phyloP scores from a whole-genome alignment of 2,888 invertebrate species.

The Hetaerina titia region DNA sequence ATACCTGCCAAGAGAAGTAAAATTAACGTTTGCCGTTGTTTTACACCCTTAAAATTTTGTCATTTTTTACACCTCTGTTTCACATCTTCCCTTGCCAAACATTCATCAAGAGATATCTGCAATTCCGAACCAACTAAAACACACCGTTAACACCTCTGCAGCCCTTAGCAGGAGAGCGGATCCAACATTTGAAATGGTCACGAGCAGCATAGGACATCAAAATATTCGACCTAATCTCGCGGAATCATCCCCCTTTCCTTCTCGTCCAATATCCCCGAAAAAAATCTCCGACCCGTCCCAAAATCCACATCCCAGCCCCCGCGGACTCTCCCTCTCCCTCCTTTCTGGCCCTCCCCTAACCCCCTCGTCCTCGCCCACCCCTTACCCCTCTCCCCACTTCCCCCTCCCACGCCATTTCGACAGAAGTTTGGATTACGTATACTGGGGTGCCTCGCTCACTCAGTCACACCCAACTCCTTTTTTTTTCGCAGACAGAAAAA shows the following conservation, averaged over 20 bases:
- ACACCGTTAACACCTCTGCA: no score
- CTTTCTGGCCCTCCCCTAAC: background rate
- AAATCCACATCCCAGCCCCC: background rate
- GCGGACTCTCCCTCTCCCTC: background rate
- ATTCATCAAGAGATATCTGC: no score
- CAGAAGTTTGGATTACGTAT: conserved; percentile 66
- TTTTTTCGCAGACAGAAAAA: conserved; percentile 65
- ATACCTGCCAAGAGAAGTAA: no score
- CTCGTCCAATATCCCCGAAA: background rate
- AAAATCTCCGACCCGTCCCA: background rate
- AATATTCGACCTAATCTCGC: background rate
- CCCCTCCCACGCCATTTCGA: conserved; percentile 53
- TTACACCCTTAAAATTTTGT: no score
- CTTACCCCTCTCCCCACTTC: background rate
- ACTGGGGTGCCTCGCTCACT: conserved; percentile 41
- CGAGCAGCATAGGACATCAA: background rate
- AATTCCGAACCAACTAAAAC: no score
- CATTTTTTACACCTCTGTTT: no score
- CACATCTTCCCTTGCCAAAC: no score
- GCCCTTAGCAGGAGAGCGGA: no score
- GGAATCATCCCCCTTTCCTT: background rate
- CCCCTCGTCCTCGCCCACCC: conserved; percentile 30
- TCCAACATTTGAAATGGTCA: background rate
- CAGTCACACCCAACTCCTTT: conserved; percentile 62
- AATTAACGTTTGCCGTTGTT: no score